Evolutionary conservation across 1,140 invertebrate species (phyloP).

Genomic region (Parapsyche elsis): DNA sequence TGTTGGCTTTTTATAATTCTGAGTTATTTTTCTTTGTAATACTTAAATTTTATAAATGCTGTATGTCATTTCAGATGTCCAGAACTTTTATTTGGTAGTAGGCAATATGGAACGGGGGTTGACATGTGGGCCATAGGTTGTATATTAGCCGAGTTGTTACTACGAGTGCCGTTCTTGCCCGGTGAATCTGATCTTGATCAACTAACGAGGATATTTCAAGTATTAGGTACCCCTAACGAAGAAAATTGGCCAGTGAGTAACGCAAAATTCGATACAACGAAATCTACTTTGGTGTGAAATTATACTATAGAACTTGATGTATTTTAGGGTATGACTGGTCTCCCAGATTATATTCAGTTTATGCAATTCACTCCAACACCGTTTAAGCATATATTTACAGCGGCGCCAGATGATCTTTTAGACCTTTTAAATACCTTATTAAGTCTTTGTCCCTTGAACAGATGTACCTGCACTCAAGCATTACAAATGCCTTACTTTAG

Average conservation of each 20-base stretch:
- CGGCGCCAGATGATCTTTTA: constrained; percentile 93
- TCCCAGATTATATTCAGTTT: constrained; percentile 95
- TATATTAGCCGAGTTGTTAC: constrained; percentile 94
- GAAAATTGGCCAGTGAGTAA: constrained; percentile 84
- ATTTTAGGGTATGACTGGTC: constrained; percentile 77
- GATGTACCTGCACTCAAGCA: constrained; percentile 85
- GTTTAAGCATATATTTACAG: constrained; percentile 93
- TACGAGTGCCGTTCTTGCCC: constrained; percentile 93
- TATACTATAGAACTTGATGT: constrained; percentile 46
- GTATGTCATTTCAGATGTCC: constrained; percentile 75
- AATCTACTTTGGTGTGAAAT: background rate
- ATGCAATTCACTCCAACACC: constrained; percentile 87
- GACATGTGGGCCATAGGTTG: constrained; percentile 99
- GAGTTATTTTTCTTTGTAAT: background rate
- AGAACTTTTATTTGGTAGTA: constrained; percentile 94
- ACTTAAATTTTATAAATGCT: background rate
- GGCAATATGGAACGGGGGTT: constrained; percentile 94
- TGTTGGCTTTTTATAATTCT: constrained; percentile 17
- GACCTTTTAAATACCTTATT: constrained; percentile 84
- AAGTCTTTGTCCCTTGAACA: constrained; percentile 84
- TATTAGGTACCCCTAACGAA: constrained; percentile 90
- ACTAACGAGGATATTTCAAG: constrained; percentile 93
- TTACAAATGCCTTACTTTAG: constrained; percentile 86
- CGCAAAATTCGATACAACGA: background rate
- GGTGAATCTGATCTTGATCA: constrained; percentile 98